phyloP scores from a whole-genome alignment of 2,888 invertebrate species.

The Graphium colonna region DNA sequence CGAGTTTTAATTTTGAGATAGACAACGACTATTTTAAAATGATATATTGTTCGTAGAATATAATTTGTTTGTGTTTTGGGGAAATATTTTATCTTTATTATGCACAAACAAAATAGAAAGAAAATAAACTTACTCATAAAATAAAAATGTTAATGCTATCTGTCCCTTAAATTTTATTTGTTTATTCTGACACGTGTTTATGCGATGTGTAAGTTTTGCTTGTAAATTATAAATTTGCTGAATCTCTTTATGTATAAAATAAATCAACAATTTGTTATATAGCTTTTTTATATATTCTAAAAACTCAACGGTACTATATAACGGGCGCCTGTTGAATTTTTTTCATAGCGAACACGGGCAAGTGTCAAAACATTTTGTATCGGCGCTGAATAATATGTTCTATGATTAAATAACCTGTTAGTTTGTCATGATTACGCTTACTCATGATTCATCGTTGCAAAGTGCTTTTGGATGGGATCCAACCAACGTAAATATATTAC shows the following conservation, averaged over 20 bases:
- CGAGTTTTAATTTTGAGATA: too few relatives aligned
- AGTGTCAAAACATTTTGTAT: constrained; percentile 13
- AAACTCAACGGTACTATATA: background rate
- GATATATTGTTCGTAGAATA: too few relatives aligned
- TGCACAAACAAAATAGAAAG: too few relatives aligned
- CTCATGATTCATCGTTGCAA: constrained; percentile 11
- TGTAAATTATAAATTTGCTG: too few relatives aligned
- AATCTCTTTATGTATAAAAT: background rate
- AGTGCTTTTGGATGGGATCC: constrained; percentile 14
- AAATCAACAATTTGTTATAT: background rate
- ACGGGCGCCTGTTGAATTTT: constrained; percentile 21
- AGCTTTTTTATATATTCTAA: too few relatives aligned
- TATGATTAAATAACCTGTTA: constrained; percentile 20
- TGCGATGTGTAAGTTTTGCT: background rate
- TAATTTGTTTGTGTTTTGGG: too few relatives aligned
- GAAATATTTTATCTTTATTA: background rate
- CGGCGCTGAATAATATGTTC: constrained; percentile 9
- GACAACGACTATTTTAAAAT: too few relatives aligned
- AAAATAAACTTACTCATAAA: too few relatives aligned
- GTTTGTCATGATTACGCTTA: constrained; percentile 17
- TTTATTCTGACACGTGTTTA: constrained; percentile 1
- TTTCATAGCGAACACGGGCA: constrained; percentile 15
- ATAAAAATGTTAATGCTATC: too few relatives aligned
- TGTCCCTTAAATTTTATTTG: too few relatives aligned
- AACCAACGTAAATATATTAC: constrained; percentile 15